phyloP scores from a whole-genome alignment of 2,113 vertebrate genomes.

The Rhinolophus sinicus region DNA sequence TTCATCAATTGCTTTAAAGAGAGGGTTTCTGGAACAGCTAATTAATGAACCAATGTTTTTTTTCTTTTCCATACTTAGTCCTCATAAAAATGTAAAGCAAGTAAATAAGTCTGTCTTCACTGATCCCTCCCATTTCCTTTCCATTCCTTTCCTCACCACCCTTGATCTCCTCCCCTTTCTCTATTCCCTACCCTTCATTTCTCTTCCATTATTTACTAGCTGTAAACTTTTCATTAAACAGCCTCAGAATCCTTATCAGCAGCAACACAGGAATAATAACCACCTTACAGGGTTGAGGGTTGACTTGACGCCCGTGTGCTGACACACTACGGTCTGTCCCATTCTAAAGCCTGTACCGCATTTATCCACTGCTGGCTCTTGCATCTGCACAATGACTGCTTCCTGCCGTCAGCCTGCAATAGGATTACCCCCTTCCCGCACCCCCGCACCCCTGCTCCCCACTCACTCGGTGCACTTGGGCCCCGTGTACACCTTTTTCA shows the following conservation, averaged over 20 bases:
- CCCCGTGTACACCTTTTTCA: slow-evolving; percentile 96
- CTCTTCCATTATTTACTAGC: not conserved
- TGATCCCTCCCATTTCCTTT: not conserved
- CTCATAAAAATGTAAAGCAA: not conserved
- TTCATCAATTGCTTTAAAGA: not conserved
- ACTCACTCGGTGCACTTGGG: slow-evolving; percentile 92
- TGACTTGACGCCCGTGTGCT: accelerated
- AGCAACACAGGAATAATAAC: not conserved
- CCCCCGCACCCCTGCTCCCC: not conserved
- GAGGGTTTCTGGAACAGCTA: not conserved
- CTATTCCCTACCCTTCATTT: not conserved
- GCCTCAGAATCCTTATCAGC: not conserved
- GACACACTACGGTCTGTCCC: not conserved
- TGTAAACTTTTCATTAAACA: not conserved
- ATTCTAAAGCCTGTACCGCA: not conserved
- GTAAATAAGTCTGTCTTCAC: not conserved
- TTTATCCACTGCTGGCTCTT: not conserved
- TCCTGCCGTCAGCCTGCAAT: not conserved
- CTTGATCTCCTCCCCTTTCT: not conserved
- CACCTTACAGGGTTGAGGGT: not conserved
- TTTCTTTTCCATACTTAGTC: not conserved
- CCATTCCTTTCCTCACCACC: not conserved
- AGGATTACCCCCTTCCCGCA: not conserved
- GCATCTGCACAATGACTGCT: not conserved
- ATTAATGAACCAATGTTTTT: not conserved